A percentile compares a stretch with the other conserved stretches of the same genome.
Conservation (phyloP, 2,888 invertebrate genomes). For the Aspidiotus destructor region DNA sequence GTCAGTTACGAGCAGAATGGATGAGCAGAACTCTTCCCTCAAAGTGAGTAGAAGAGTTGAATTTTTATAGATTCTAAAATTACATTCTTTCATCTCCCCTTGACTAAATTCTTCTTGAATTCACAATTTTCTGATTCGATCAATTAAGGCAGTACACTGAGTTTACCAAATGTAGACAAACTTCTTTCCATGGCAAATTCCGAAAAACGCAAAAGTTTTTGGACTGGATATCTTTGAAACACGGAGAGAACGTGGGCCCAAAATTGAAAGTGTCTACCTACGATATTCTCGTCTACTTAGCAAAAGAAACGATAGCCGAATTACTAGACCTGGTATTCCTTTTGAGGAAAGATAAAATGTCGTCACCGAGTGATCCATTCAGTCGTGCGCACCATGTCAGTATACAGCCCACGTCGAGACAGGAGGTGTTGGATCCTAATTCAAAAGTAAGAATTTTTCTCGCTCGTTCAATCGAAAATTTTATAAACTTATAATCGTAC, state of each 20-base stretch:
- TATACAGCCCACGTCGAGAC: slow-evolving; percentile 24
- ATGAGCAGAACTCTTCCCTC: slow-evolving; percentile 38
- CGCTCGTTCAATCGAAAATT: not conserved
- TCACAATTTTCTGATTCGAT: not conserved
- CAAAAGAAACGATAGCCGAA: slow-evolving; percentile 83
- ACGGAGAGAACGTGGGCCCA: slow-evolving; percentile 18
- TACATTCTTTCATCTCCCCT: not conserved
- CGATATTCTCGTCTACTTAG: slow-evolving; percentile 72
- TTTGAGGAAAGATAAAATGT: slow-evolving; percentile 64
- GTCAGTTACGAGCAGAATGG: slow-evolving; percentile 41
- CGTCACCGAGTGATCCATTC: slow-evolving; percentile 59
- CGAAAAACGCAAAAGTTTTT: slow-evolving; percentile 25
- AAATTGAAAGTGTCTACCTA: slow-evolving; percentile 45
- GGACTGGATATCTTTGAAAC: slow-evolving; percentile 12
- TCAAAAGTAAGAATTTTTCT: slow-evolving; percentile 3
- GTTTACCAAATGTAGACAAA: slow-evolving; percentile 21
- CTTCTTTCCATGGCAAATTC: slow-evolving; percentile 24
- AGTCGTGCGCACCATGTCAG: slow-evolving; percentile 28
- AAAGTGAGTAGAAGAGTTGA: slow-evolving; percentile 35
- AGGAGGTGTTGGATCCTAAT: slow-evolving; percentile 23
- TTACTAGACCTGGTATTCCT: slow-evolving; percentile 74
- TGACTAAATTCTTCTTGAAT: not conserved
- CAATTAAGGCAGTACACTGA: slow-evolving; percentile 22
- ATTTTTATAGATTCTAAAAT: not conserved
- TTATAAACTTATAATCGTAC: not conserved